Evolutionary conservation across 2,113 vertebrate genomes (phyloP), one percentile per base, ranked within the genome.

Genomic region (Cynoglossus semilaevis): DNA sequence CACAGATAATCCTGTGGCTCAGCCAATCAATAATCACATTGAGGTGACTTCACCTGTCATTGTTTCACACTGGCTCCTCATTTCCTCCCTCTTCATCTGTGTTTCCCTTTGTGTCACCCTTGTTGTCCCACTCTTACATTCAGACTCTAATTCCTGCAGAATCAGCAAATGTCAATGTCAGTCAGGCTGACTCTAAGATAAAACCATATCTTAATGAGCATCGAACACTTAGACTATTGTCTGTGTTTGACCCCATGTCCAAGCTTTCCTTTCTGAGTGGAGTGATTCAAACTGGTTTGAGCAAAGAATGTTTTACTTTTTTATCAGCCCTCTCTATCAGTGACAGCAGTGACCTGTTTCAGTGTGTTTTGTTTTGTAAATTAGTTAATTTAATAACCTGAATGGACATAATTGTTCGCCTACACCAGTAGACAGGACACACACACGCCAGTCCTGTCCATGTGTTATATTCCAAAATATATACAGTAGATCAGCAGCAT

Each of bases 31-130:
- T 72, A 72, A 51, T 42, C 34, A n/a, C 51, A 71, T 77, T 44
- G 69, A 52, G 75, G 76, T 84, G 86, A 86, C 85, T 85, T 86
- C 84, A 70, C 61, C 75, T 85, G 85, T 79, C 82, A 80, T n/a
- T 55, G 66, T 70, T 78, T 16, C 15, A 63, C 44, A 51, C 36
- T 12, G n/a, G 68, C 49, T 15, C 19, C 45, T 4, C 58, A 59
- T 53, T 15, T 58, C 43, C 56, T 61, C 58, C 50, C 43, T 37
- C 55, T 74, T n/a, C n/a, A n/a, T n/a, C n/a, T n/a, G n/a, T n/a
- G n/a, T 71, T 41, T 80, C 70, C 40, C 38, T 81, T 68, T 52
- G 63, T 72, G 72, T 54, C 18, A 71, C 63, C 81, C 62, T 67
- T 52, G 9, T 38, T 50, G 58, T 77, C 61, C 78, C 68, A 72